These are phyloP conservation scores for Pogonognathellus flavescens DNA, from an alignment of 1,140 invertebrate species.

Conservation along the genomic window DNA sequence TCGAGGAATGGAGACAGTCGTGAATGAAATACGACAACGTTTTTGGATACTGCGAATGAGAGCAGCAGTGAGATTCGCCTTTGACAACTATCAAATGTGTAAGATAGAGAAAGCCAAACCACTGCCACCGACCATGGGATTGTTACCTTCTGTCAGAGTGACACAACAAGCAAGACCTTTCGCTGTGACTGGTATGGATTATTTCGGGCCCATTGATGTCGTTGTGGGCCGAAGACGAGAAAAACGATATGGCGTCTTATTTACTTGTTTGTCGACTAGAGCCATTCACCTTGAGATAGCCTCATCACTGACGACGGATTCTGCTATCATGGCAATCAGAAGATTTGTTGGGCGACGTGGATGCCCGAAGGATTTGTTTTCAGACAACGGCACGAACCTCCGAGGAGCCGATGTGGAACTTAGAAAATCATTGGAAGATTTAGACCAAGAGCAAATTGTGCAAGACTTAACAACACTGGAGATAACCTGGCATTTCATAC, in stretches of 20 bases:
- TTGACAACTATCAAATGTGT: not conserved
- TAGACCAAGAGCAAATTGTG: no score
- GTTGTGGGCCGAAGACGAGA: constrained; percentile 28
- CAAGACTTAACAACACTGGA: no score
- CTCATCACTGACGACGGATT: constrained; percentile 57
- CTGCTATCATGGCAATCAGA: constrained; percentile 63
- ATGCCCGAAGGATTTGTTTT: not conserved
- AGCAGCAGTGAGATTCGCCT: not conserved
- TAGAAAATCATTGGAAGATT: no score
- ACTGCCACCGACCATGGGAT: not conserved
- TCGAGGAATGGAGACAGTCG: not conserved
- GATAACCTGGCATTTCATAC: no score
- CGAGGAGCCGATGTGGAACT: no score
- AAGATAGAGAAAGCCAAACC: not conserved
- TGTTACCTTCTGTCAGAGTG: not conserved
- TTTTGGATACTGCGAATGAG: not conserved
- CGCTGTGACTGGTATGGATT: constrained; percentile 61
- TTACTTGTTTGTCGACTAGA: constrained; percentile 64
- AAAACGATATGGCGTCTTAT: constrained; percentile 66
- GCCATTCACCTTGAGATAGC: constrained; percentile 68
- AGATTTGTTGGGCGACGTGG: constrained; percentile 67
- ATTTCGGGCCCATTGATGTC: constrained; percentile 62
- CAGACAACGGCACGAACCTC: no score
- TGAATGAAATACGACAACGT: not conserved
- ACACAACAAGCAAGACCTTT: not conserved